These are phyloP conservation scores for Chionoecetes opilio DNA, from an alignment of 1,140 invertebrate species.

Conservation along the genomic window DNA sequence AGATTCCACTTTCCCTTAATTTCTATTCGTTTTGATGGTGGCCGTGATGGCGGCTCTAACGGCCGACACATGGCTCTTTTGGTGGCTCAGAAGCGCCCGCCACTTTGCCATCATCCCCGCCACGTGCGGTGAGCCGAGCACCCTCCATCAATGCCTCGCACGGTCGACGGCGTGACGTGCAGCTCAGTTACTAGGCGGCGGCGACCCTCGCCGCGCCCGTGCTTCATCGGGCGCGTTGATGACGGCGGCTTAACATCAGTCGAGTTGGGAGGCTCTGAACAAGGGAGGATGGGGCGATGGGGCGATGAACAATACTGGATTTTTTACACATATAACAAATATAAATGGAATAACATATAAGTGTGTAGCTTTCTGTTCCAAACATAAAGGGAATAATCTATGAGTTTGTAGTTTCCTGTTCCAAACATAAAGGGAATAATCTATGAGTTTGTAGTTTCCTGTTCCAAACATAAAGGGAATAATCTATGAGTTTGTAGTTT, in stretches of 20 bases:
- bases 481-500: too few relatives aligned
- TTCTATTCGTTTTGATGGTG: not conserved
- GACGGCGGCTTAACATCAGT: not conserved
- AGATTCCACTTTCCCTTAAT: not conserved
- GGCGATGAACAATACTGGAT: not conserved
- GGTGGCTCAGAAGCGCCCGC: not conserved
- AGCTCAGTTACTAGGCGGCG: not conserved
- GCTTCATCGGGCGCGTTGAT: not conserved
- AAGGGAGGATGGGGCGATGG: not conserved
- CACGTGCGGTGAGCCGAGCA: not conserved
- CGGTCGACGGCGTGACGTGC: not conserved
- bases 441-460: too few relatives aligned
- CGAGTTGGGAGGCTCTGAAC: not conserved
- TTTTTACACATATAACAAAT: too few relatives aligned
- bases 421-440: too few relatives aligned
- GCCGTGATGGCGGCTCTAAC: not conserved
- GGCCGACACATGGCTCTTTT: not conserved
- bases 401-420: too few relatives aligned
- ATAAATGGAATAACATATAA: too few relatives aligned
- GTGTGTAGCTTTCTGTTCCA: too few relatives aligned
- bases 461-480: too few relatives aligned
- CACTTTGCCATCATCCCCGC: not conserved
- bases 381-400: too few relatives aligned
- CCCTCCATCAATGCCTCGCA: not conserved
- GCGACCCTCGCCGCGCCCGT: not conserved